Base-by-base conservation (phyloP, 2,797 vertebrate species). In the Pyrocephalus nanus region DNA sequence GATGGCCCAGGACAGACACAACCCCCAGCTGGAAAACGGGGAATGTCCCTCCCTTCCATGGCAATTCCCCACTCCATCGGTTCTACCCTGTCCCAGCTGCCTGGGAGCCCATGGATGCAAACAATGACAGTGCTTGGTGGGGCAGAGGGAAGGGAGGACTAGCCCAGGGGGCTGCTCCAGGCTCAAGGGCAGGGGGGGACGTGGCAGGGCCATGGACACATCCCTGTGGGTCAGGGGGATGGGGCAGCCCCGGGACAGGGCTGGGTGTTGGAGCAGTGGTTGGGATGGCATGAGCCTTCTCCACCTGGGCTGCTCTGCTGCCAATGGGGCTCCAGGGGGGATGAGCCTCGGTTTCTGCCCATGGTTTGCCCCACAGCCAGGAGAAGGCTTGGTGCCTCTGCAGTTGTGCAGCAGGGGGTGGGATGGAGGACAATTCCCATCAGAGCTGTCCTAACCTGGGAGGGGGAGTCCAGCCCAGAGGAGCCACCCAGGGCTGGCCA, bases 91-190 rank as follows among this genome's bases (percentile, higher is more conserved):
- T 34, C 45, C 34, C 40, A 60, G 18, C 60, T 72, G 20, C 26
- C 38, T 20, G 36, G 36, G 45, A 58, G 25, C 0, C 0, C 20
- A 9, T 4, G 20, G 62, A 74, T 29, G 30, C 19, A 77, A 77
- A 25, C 1, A 3, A 34, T 0, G 6, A 26, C 18, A 0, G 1
- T 18, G 23, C 20, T 17, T 5, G 19, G 34, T 38, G 25, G 20
- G 32, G 50, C 16, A 75, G n/a, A 62, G n/a, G 32, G 60, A 70
- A 70, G 26, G 43, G 51, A 45, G 34, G 78, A 71, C 8, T 47
- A 84, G 45, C 15, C 64, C 64, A 32, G 20, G 21, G 51, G 36
- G 38, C 18, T 58, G 48, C 47, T 72, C 47, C 62, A 78, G 53
- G 16, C 61, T 51, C n/a, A 62, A 71, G 55, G 15, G 32, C 6